These are phyloP conservation scores for Ictalurus punctatus DNA, from an alignment of 2,113 vertebrate species.

Conservation along the genomic window DNA sequence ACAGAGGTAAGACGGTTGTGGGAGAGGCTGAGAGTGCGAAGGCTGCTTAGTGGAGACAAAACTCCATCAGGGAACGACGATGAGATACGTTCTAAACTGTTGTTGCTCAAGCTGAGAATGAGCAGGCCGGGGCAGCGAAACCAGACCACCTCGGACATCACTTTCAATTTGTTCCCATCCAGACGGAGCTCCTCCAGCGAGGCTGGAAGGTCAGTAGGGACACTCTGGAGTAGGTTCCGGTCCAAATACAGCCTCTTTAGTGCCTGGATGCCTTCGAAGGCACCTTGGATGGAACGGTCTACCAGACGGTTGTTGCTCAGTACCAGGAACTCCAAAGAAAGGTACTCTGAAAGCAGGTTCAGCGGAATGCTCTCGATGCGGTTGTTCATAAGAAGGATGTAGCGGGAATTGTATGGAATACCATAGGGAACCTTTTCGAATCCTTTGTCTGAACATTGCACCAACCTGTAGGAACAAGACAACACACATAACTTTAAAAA, in stretches of 20 bases:
- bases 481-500: neutral
- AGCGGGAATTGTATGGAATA: constrained; percentile 67
- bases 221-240: constrained; percentile 56
- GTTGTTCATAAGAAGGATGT: constrained; percentile 72
- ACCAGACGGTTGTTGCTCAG: constrained; percentile 70
- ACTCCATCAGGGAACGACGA: constrained; percentile 50
- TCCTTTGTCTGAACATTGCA: constrained; percentile 73
- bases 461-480: constrained; percentile 62
- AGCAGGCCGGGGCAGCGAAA: constrained; percentile 52
- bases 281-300: constrained; percentile 59
- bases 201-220: constrained; percentile 54
- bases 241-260: constrained; percentile 63
- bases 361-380: constrained; percentile 64
- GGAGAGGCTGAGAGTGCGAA: constrained; percentile 65
- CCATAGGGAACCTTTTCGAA: constrained; percentile 65
- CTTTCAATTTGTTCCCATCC: constrained; percentile 61
- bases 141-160: constrained; percentile 59
- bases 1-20: constrained; percentile 60
- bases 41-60: constrained; percentile 56
- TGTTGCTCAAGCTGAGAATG: constrained; percentile 66
- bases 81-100: constrained; percentile 60
- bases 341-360: constrained; percentile 63
- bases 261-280: constrained; percentile 59
- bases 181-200: constrained; percentile 65
- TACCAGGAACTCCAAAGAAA: constrained; percentile 65